A percentile compares a stretch with the other conserved stretches of the same genome.
Evolutionary conservation across 2,113 vertebrate genomes (phyloP).

Genomic region (Melanerpes aurifrons): DNA sequence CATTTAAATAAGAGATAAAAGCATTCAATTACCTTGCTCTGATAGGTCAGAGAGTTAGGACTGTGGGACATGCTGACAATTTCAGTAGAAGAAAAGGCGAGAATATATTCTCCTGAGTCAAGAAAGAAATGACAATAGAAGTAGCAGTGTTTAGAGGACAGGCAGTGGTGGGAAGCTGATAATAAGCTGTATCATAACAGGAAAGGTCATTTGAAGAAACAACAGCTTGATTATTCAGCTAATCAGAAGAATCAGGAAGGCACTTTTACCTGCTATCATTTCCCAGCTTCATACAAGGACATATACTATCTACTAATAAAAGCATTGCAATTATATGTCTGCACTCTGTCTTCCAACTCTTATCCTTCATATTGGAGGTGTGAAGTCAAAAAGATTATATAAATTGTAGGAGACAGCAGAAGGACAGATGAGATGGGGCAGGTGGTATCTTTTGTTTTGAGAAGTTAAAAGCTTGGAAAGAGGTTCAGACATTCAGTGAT

Average conservation of each 20-base stretch:
- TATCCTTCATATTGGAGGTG: neutral
- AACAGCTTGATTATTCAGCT: constrained; percentile 65
- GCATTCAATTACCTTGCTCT: constrained; percentile 7
- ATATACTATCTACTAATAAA: neutral
- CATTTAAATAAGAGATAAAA: constrained; percentile 19
- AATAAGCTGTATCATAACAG: constrained; percentile 29
- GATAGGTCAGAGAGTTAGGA: neutral
- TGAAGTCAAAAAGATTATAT: neutral
- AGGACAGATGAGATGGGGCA: neutral
- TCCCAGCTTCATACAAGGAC: neutral
- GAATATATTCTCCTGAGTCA: neutral
- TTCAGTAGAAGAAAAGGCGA: neutral
- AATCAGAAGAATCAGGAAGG: constrained; percentile 47
- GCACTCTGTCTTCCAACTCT: neutral
- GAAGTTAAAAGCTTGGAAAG: neutral
- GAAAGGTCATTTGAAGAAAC: constrained; percentile 46
- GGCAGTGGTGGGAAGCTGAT: neutral
- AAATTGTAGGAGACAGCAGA: neutral
- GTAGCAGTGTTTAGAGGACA: constrained; percentile 9
- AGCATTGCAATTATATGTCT: neutral
- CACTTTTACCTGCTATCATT: neutral
- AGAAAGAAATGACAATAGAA: neutral
- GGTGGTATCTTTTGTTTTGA: neutral
- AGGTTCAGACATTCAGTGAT: neutral
- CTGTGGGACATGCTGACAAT: neutral